Percentiles rank a stretch among this genome's conserved stretches.
phyloP scores from a whole-genome alignment of 2,797 vertebrate species.

The Simalia tracyae region DNA sequence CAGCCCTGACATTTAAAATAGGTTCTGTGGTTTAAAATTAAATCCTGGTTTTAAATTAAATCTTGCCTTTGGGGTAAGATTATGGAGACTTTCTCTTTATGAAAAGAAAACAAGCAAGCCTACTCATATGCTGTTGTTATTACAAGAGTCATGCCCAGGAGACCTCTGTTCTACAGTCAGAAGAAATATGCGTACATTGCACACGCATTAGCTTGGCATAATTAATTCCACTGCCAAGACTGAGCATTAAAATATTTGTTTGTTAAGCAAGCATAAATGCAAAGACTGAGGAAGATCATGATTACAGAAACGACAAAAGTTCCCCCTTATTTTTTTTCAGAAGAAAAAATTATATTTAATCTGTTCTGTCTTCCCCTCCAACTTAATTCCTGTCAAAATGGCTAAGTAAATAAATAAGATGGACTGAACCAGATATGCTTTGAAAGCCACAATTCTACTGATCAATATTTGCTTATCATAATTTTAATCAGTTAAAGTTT shows the following conservation, averaged over 20 bases:
- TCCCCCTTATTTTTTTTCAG: not conserved
- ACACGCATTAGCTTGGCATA: not conserved
- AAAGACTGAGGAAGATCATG: not conserved
- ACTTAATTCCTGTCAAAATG: not conserved
- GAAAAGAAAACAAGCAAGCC: not conserved
- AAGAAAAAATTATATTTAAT: not conserved
- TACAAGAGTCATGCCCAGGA: not conserved
- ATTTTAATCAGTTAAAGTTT: not conserved
- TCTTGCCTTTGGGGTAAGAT: constrained; percentile 9
- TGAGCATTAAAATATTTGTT: constrained; percentile 1
- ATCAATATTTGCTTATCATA: not conserved
- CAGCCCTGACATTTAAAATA: not conserved
- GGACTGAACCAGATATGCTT: not conserved
- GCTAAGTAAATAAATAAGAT: not conserved
- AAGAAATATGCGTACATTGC: not conserved
- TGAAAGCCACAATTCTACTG: not conserved
- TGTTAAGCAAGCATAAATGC: not conserved
- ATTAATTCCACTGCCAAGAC: not conserved
- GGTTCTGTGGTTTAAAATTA: not conserved
- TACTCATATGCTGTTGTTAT: not conserved
- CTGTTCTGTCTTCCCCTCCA: not conserved
- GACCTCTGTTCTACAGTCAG: not conserved
- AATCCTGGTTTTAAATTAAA: constrained; percentile 15
- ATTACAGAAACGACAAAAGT: not conserved
- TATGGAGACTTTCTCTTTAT: constrained; percentile 7